Evolutionary conservation across 2,113 vertebrate genomes (phyloP), one percentile per base, ranked within the genome.

Genomic region (Seriola quinqueradiata): DNA sequence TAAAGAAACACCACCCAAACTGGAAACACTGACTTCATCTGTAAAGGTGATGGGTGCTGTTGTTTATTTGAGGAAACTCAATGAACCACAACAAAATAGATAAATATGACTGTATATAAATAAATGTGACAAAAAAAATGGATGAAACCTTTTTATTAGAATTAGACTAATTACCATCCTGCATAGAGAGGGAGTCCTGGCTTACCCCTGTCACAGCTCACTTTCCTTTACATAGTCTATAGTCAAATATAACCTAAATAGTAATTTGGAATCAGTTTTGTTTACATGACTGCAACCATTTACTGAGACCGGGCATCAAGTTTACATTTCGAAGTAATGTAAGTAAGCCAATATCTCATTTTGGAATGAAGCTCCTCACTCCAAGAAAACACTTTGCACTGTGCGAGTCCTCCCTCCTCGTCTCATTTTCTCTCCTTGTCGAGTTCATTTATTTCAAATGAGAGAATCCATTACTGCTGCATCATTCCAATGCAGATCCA

Each of bases 401-500:
- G 14, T 28, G 63, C 36, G 10, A 67, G 54, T 42, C 74, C 46
- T 65, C 70, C 55, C 65, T 73, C 87, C 55, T 28, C 28, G 48
- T 84, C 72, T 80, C 70, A 81, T 90, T 85, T 79, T 81, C 81
- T 48, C 73, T 82, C 66, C 50, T 74, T 69, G 80, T 82, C 68
- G 21, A 83, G 69, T 86, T 86, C 60, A 88, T 90, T 89, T 75
- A 87, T 87, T 86, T 90, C 77, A 81, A 81, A 90, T 73, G 73
- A 90, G 89, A 77, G 74, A 90, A 75, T 83, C 84, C 84, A 90
- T 90, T 87, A 88, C 80, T 3, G 75, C 38, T 17, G 78, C 82
- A 61, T 81, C 71, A 70, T 83, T 67, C 66, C 71, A 17, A 21
- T 44, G 68, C 75, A 66, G 70, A 75, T 60, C 59, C 48, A 36